Evolutionary conservation across 2,888 invertebrate species (phyloP).

Genomic region (Metacarcinus magister): DNA sequence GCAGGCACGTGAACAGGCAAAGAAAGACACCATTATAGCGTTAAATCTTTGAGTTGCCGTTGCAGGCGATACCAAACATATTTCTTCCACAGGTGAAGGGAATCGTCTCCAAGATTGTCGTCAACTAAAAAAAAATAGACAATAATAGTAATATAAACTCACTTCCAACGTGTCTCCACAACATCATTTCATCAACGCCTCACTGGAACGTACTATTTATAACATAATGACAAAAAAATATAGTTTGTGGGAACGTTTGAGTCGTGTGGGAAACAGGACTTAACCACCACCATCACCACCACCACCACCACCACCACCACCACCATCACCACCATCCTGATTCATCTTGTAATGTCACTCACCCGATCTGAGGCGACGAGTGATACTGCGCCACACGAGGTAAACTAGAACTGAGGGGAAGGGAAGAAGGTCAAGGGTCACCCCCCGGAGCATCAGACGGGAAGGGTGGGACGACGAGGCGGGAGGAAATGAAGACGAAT

Average conservation of each 20-base stretch:
- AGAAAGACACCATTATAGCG: neutral
- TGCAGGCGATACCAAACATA: neutral
- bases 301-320: too few species aligned
- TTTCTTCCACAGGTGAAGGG: neutral
- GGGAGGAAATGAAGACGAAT: slow-evolving; percentile 20
- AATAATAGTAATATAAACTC: neutral
- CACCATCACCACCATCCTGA: neutral
- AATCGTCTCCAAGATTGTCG: neutral
- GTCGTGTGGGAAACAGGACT: neutral
- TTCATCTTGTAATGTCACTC: slow-evolving; percentile 28
- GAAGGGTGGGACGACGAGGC: slow-evolving; percentile 8
- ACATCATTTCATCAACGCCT: neutral
- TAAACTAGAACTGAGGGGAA: too few species aligned
- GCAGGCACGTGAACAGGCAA: slow-evolving; percentile 13
- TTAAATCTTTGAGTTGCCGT: neutral
- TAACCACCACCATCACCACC: too few species aligned
- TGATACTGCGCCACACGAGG: neutral
- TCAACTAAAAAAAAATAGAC: neutral
- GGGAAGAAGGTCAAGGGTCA: neutral
- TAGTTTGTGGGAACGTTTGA: neutral
- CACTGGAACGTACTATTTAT: neutral
- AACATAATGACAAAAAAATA: neutral
- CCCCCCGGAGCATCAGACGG: slow-evolving; percentile 32
- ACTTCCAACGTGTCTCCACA: neutral
- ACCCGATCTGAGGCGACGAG: neutral